Base-by-base conservation (phyloP, 2,113 vertebrate genomes). In the Rhinolophus sinicus region DNA sequence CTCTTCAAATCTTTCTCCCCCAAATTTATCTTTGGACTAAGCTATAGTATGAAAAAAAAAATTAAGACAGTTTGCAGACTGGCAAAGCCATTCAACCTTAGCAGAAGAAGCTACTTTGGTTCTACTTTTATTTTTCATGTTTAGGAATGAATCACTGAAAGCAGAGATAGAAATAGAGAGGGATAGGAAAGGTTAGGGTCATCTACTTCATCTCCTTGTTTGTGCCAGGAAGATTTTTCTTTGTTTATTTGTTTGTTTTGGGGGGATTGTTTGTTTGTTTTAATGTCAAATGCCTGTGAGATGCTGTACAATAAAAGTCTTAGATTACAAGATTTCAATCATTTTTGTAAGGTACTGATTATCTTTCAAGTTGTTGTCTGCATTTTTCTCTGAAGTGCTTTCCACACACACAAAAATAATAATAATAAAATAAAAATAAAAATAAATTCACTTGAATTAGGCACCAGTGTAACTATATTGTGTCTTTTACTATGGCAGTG, bases 121-220 rank as follows among this genome's bases (percentile, higher is more conserved):
- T 93, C 84, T 96, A 73, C 94, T 91, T 96, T 92, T 94, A 90
- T 86, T n/a, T 75, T 44, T 76, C 72, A 93, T 4, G 0, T 70
- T 58, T 88, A 85, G n/a, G 44, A 96, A 96, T 91, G 82, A 96
- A 90, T 97, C 84, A 93, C 35, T 89, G 88, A 83, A 93, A 95
- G 47, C 50, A 87, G 73, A 93, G 38, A 85, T 60, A 85, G 93
- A 90, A 89, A 73, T 84, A 88, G 47, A 97, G 67, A 70, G 88
- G 30, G 35, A 83, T 78, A 96, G 50, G 44, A 78, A 83, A 47
- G 72, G 52, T 28, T 38, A 60, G 30, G 19, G 35, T 82, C 54
- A 52, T 86, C 62, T 91, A 76, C 78, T 97, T 97, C 50, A 86
- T 97, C 91, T 96, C 73, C 60, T 85, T 52, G 6, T 94, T 93